Percentiles rank a stretch among this genome's conserved stretches.
These are phyloP conservation scores for Okamejei kenojei DNA, from an alignment of 2,797 vertebrate species.

Conservation along the genomic window DNA sequence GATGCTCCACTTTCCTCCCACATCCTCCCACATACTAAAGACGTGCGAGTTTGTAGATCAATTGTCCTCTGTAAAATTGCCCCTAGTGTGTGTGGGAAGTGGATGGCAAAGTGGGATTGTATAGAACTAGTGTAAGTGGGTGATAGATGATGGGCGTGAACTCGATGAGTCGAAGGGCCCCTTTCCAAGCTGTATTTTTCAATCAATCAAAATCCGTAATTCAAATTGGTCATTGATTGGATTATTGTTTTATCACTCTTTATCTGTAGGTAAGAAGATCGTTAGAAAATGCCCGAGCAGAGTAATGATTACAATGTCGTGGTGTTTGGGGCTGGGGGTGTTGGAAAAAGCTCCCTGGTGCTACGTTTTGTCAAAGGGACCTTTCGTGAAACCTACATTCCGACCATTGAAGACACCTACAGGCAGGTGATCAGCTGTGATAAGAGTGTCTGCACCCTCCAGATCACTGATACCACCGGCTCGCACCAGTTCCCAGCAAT, in stretches of 20 bases:
- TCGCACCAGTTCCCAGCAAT: conserved; percentile 96
- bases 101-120: too few species aligned
- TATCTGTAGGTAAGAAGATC: conserved; percentile 43
- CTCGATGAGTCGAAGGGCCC: too few species aligned
- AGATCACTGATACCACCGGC: conserved; percentile 93
- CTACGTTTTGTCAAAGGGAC: conserved; percentile 92
- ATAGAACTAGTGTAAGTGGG: too few species aligned
- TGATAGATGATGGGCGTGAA: too few species aligned
- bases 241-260: conserved; percentile 26
- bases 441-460: conserved; percentile 88
- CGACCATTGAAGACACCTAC: conserved; percentile 95
- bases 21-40: too few species aligned
- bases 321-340: conserved; percentile 88
- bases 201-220: neutral
- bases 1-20: too few species aligned
- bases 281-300: conserved; percentile 85
- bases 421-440: conserved; percentile 96
- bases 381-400: conserved; percentile 93
- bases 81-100: too few species aligned
- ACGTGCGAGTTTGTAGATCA: too few species aligned
- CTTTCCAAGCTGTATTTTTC: too few species aligned
- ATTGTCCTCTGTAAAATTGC: too few species aligned
- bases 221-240: neutral
- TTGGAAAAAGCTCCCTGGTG: conserved; percentile 92
- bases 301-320: conserved; percentile 95